Conservation (phyloP, 1,140 invertebrate genomes). For the Drosophila yakuba region DNA sequence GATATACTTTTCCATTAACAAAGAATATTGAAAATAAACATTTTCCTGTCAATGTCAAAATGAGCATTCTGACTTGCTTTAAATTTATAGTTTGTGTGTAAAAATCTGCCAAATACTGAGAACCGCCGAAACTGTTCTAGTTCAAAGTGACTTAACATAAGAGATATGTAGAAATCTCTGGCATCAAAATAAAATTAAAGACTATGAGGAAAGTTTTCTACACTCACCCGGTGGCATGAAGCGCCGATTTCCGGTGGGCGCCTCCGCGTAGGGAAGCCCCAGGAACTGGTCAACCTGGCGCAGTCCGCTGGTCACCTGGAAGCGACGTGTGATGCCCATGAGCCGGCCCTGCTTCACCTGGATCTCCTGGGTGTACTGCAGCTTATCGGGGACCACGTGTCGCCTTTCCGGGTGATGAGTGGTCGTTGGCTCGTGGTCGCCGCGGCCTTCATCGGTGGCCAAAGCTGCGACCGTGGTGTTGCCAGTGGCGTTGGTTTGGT, state of each 20-base stretch:
- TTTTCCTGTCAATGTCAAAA: neutral
- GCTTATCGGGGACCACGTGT: conserved; percentile 79
- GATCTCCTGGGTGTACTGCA: conserved; percentile 85
- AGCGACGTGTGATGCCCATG: conserved; percentile 87
- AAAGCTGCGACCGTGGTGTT: conserved; percentile 31
- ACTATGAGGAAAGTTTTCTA: neutral
- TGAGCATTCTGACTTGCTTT: neutral
- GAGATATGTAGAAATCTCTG: too few species aligned
- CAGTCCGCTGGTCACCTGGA: conserved; percentile 85
- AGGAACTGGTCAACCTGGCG: conserved; percentile 87
- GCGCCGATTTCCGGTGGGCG: conserved; percentile 92
- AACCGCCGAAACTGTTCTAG: too few species aligned
- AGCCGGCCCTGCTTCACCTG: conserved; percentile 86
- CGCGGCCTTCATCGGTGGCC: conserved; percentile 32
- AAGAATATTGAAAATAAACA: neutral
- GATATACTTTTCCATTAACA: neutral
- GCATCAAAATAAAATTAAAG: neutral
- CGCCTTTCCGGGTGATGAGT: conserved; percentile 74
- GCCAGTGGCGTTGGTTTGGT: conserved; percentile 7
- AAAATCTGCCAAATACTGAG: too few species aligned
- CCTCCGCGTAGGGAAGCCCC: conserved; percentile 95
- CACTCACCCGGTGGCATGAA: conserved; percentile 93
- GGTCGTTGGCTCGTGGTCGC: conserved; percentile 22
- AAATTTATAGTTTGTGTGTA: too few species aligned
- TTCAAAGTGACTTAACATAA: too few species aligned